Evolutionary conservation across 2,888 invertebrate species (phyloP), one percentile per base, ranked within the genome.

Genomic region (Monochamus alternatus): DNA sequence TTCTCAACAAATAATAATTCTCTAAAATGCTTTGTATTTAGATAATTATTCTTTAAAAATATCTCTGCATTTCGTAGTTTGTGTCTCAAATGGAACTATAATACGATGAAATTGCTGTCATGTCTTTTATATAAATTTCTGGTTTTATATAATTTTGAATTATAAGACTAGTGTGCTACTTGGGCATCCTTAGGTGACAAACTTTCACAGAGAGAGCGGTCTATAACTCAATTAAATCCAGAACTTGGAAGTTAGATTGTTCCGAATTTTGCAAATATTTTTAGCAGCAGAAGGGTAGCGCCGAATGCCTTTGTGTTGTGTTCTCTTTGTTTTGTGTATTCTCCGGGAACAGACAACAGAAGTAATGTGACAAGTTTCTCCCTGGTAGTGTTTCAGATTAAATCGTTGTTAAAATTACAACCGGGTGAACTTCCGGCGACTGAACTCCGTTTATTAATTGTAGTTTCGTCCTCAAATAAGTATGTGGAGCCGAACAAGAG

Each of bases 401-500:
- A 80, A 82, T 82, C 81, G 82, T 81, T 83, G 82, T 81, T 82
- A 80, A 81, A 85, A 86, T 86, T 86, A 85, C 84, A 83, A 78
- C 76, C 71, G 67, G 73, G 70, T 79, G 83, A 86, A 80, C 84
- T 84, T 83, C 82, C 81, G 83, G 84, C 84, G 83, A 82, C 83
- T 58, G 85, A 86, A 87, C 85, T 86, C 86, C 86, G 85, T 86
- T 87, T 87, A 86, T 86, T 86, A 87, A 87, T 86, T 85, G 86
- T 84, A 83, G 84, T 78, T 84, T 84, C 84, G 82, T 81, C 82
- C 76, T 79, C 76, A 80, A 81, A 82, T 83, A 82, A 85, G 84
- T 64, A 64, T 47, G 30, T 47, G 47, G 64, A 14, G 47, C 5
- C 64, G 22, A 47, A 64, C 44, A 47, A 64, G 64, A 47, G 64